Evolutionary conservation across 2,888 invertebrate genomes (phyloP), one percentile per base, ranked within the genome.

Genomic region (Petrolisthes cinctipes): DNA sequence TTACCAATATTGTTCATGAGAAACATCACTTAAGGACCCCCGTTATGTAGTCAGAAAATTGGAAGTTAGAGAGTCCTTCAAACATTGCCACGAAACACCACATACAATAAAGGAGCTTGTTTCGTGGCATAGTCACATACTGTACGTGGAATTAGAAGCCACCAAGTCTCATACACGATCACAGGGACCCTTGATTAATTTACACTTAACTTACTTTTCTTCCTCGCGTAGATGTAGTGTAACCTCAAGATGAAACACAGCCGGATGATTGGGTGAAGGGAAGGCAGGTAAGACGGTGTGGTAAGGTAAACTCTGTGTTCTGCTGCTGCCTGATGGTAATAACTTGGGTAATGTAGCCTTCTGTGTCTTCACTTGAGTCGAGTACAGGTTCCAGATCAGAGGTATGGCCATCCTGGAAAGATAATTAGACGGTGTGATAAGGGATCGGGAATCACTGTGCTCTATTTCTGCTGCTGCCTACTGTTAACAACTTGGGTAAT

Each of bases 301-400:
- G 61, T 20, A 61, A 81, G 20, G 54, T 53, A 20, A n/a, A 6
- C 5, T n/a, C 61, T 11, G 37, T 66, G 2, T 66, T 53, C 53
- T 66, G 9, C n/a, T 78, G 17, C 6, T 11, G 17, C 9, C 4
- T 5, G 23, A 54, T 66, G 11, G 14, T 11, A 20, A 61, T 68
- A 61, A 61, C 9, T 61, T 9, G 9, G 61, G 61, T 17, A 61
- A 61, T 9, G 61, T 17, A 61, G 61, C 61, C 73, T 81, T 85
- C 51, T 81, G 81, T 9, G 14, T 71, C 7, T 17, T 37, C 1
- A 85, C 81, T 14, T 53, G 9, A 6, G 14, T 81, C 3, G 56
- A 4, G 56, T 85, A 85, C 71, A 85, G 7, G n/a, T 71, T 14
- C 85, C 85, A 85, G n/a, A 85, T 73, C 57, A 85, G 14, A 0